Evolutionary conservation across 2,888 invertebrate species (phyloP), one percentile per base, ranked within the genome.

Genomic region (Agriopis leucophaearia): DNA sequence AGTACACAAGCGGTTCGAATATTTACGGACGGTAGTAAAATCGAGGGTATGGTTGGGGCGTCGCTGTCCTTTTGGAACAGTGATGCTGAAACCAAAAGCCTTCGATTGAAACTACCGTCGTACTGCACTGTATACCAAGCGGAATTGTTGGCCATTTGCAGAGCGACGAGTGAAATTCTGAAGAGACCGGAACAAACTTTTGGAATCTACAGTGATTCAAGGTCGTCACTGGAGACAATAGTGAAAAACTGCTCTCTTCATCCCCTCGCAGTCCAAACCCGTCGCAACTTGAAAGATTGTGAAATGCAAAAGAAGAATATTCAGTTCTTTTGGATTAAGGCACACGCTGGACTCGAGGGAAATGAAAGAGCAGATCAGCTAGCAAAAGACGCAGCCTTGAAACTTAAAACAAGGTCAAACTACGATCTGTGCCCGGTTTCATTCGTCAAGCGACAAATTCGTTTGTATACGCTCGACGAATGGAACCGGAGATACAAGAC

Each of bases 61-160:
- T 70, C 74, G 8, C 38, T 74, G 5, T 73, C 72, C n/a, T 8
- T 73, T 12, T 76, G 73, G 73, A 58, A n/a, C 8, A 45, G 35
- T 16, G 73, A 7, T n/a, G 57, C 38, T 8, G 73, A 77, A 47
- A 69, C 50, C 6, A 64, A 42, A 18, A 8, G 50, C 64, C 50
- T 18, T 9, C 71, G 71, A 16, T 54, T 75, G 0, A 47, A 45
- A 15, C 45, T 45, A 15, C 15, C 45, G 45, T 45, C 15, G 6
- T 45, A 15, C 6, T 45, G 76, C 44, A 72, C 74, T 0, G 74
- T 73, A n/a, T 74, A 70, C 48, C 73, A 76, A 55, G 73, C 74
- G 0, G 74, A 76, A 57, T 54, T 74, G 4, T 38, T 72, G 35
- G 71, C 73, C 0, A 18, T 73, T 8, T 57, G 56, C 16, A 45